Evolutionary conservation across 1,140 invertebrate genomes (phyloP), one percentile per base, ranked within the genome.

Genomic region (Aricia agestis): DNA sequence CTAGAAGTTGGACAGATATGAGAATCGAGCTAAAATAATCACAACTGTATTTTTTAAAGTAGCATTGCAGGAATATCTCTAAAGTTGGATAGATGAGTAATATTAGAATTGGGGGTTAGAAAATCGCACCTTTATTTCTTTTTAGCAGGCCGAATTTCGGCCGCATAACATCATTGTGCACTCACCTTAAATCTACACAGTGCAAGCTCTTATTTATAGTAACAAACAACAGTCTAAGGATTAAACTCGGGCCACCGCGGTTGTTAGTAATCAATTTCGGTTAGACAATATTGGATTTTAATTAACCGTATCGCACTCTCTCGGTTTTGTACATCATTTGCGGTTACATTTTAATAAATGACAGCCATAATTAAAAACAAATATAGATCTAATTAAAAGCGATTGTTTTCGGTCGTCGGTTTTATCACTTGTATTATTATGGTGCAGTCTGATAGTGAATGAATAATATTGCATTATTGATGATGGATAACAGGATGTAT

Each of bases 211-310:
- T 71, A 72, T 73, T 70, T 74, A 74, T 74, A 73, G 77, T 74
- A 70, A 79, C 80, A 81, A 79, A 78, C 76, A 78, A 76, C 76
- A 76, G 78, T 77, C 78, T 69, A 76, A 67, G 70, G 77, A 85
- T 85, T 85, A 85, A 82, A 78, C 78, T 75, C 75, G 72, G 78
- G 74, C 72, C 74, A 78, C 75, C 79, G 76, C 78, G 79, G 85
- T 84, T 81, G 77, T 78, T 77, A 78, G 80, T 81, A 85, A 87
- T 88, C 83, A 86, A 88, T 87, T 84, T 86, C 82, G 82, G 85
- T 90, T 85, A 85, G 81, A 85, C 86, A 87, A 88, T 90, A 90
- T 88, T 90, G 85, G 82, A 85, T 87, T 90, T 88, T 85, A 90
- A 90, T 90, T 88, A 90, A 84, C 81, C 81, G 80, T 86, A 87